Evolutionary conservation across 2,113 vertebrate genomes (phyloP).

Genomic region (Poecilia latipinna): DNA sequence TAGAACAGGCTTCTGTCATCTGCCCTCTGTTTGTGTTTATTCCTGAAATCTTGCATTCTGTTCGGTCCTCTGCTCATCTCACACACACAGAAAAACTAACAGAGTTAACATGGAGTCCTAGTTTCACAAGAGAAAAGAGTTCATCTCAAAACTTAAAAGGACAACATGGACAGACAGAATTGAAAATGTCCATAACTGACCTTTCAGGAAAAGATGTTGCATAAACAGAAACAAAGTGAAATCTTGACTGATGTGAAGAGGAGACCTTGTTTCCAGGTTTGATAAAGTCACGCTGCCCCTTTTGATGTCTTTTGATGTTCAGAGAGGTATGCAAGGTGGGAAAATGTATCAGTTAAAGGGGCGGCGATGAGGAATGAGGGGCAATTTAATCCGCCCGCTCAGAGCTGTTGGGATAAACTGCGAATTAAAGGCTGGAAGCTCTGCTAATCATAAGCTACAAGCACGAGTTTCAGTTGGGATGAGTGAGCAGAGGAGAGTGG

Average conservation of each 20-base stretch:
- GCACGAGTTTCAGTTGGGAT: constrained; percentile 60
- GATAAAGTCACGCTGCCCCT: constrained; percentile 49
- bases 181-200: constrained; percentile 11
- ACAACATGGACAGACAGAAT: neutral
- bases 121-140: constrained; percentile 46
- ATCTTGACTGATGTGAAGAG: neutral
- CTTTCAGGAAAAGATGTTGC: neutral
- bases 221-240: constrained; percentile 4
- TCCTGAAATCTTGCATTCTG: constrained; percentile 61
- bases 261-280: constrained; percentile 35
- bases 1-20: constrained; percentile 23
- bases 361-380: constrained; percentile 37
- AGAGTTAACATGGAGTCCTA: constrained; percentile 36
- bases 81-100: constrained; percentile 30
- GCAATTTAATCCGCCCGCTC: constrained; percentile 57
- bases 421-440: constrained; percentile 61
- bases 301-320: constrained; percentile 69
- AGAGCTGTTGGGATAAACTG: constrained; percentile 43
- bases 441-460: constrained; percentile 57
- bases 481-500: constrained; percentile 46
- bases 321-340: constrained; percentile 62
- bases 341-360: constrained; percentile 69
- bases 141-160: constrained; percentile 34
- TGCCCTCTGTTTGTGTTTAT: constrained; percentile 50
- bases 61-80: neutral